Evolutionary conservation across 1,140 invertebrate genomes (phyloP), one percentile per base, ranked within the genome.

Genomic region (Phymorhynchus buccinoides): DNA sequence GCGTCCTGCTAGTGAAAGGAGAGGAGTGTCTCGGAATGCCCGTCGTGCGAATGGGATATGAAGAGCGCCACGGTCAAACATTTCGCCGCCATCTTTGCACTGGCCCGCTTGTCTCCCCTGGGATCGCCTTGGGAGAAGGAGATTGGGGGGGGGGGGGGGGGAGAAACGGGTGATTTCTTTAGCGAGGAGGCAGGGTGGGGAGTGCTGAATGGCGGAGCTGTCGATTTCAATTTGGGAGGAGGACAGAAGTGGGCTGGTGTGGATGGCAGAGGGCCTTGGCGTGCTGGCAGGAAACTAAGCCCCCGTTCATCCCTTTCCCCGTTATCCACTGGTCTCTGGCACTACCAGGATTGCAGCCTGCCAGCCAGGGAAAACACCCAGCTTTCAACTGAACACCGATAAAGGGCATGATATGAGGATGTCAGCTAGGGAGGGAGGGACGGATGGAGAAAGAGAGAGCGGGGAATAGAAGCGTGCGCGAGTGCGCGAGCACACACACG

Each of bases 21-120:
- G 27, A 6, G 30, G 66, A 12, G n/a, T 83, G 81, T 83, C 81
- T 62, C 56, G 81, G 81, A 83, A 83, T 83, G 66, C 81, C 62
- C 62, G n/a, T 32, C 4, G 77, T 44, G 77, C 52, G 42, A 75
- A 75, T 75, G 16, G 73, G 73, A 75, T 75, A 41, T 75, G 73
- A 79, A 79, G 77, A 52, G 77, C 41, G 77, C 77, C 39, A 79
- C 27, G n/a, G 52, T 79, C 77, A 79, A 79, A 79, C 77, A 79
- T 16, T 22, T 16, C 41, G 77, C 41, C 77, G 77, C 77, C 77
- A 79, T 52, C 77, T 79, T 52, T 6, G 32, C 73, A 37, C 18
- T 35, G 73, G 35, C 73, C 73, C 73, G 27, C 73, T 75, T 41
- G 73, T 75, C 35, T 75, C 73, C 37, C 73, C 18, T 41, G 73